Conservation (phyloP, 2,797 vertebrate genomes). For the Mormyrops boulengeri region DNA sequence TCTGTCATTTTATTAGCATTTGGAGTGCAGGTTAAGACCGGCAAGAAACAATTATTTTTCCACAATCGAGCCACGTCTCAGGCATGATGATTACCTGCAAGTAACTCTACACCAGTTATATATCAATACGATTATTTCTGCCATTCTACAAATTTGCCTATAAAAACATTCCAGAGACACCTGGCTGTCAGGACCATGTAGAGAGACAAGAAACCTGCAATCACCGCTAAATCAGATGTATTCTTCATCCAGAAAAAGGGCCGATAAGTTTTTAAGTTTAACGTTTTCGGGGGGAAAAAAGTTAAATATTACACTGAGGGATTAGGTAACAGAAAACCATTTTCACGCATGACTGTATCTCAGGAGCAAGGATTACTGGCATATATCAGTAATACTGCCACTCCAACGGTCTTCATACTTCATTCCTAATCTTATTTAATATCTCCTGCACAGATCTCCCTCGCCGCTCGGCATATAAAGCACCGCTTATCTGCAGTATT, state of each 20-base stretch:
- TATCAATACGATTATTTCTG: not conserved
- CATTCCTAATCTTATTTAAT: not conserved
- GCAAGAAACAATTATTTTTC: not conserved
- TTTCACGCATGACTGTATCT: not conserved
- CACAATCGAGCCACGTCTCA: not conserved
- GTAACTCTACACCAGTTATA: not conserved
- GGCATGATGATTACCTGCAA: not conserved
- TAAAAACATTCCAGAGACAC: not conserved
- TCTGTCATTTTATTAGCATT: not conserved
- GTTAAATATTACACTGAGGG: not conserved
- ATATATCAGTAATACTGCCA: conserved; percentile 4
- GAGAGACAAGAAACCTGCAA: not conserved
- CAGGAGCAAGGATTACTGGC: not conserved
- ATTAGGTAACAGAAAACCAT: conserved; percentile 3
- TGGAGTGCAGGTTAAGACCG: not conserved
- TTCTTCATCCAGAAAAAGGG: not conserved
- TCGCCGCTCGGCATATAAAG: not conserved
- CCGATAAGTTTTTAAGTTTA: not conserved
- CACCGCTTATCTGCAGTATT: not conserved
- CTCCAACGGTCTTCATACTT: conserved; percentile 3
- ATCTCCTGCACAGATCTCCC: not conserved
- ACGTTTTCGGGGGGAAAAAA: not conserved
- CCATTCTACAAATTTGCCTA: not conserved
- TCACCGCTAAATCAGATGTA: not conserved
- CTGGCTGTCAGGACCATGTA: not conserved